Evolutionary conservation across 2,888 invertebrate species (phyloP), one percentile per base, ranked within the genome.

Genomic region (Leptinotarsa haldemani): DNA sequence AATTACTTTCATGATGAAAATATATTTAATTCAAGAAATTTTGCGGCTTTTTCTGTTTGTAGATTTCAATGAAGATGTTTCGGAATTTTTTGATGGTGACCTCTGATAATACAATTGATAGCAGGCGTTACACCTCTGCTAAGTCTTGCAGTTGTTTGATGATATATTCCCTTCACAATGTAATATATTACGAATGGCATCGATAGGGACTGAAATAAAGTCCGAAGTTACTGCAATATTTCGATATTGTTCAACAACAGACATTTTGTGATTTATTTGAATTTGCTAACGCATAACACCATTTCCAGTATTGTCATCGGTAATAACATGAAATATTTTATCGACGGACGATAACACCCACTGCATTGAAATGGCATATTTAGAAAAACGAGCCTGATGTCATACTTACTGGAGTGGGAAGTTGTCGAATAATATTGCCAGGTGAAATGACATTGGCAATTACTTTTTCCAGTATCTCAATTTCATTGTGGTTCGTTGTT

Each of bases 361-460:
- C 67, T 30, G 48, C 12, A n/a, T 4, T 48, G 53, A 67, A 67
- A 50, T 52, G 12, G 18, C 4, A 67, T 61, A 61, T 40, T 18
- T n/a, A 16, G 15, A 58, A 61, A 40, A 61, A 61, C 61, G 9
- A 18, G 61, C n/a, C 56, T 56, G 25, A 30, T 9, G 61, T 61
- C 61, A 61, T 61, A 61, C 61, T 30, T n/a, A 25, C n/a, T 56
- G 56, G 3, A 56, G 56, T 56, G 56, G 56, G 56, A 56, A 18
- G 52, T 58, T 30, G 40, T 61, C 61, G 30, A 30, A 61, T 61
- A 61, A 25, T 40, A 61, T n/a, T 61, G 30, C 61, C 56, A 56
- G 15, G 15, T 22, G 56, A 56, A 56, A 22, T 56, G 56, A 25
- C 22, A 22, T 56, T 4, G 20, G 22, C 56, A 13, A 56, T 56